Evolutionary conservation across 2,888 invertebrate genomes (phyloP).

Genomic region (Cataglyphis albicans): DNA sequence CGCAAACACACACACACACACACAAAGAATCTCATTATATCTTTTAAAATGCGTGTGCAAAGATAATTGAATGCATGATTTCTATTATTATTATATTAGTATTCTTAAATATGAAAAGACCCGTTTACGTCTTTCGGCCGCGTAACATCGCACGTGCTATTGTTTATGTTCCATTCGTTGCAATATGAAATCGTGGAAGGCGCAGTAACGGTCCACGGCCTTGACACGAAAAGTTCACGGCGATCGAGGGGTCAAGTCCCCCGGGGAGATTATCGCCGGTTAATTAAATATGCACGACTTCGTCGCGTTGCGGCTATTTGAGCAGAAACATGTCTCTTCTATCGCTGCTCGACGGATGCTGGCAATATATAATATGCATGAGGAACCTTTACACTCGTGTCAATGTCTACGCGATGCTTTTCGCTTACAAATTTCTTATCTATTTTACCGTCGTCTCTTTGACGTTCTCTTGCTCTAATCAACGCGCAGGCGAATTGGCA

Average conservation of each 20-base stretch:
- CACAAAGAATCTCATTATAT: background rate
- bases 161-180: constrained; percentile 5
- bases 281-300: constrained; percentile 62
- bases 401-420: background rate
- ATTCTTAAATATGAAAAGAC: background rate
- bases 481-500: background rate
- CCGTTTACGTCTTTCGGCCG: background rate
- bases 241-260: constrained; percentile 20
- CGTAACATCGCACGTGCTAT: constrained; percentile 4
- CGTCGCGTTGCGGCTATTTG: background rate
- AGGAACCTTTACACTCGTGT: background rate
- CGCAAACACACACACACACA: background rate
- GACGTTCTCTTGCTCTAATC: background rate
- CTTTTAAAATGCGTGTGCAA: background rate
- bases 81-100: background rate
- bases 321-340: constrained; percentile 26
- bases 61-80: constrained; percentile 3
- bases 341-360: background rate
- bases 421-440: background rate
- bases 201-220: constrained; percentile 46
- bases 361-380: background rate
- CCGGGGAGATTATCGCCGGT: constrained; percentile 60
- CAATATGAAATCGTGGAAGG: constrained; percentile 37
- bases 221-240: constrained; percentile 59
- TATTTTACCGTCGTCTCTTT: background rate